Evolutionary conservation across 2,113 vertebrate species (phyloP), one percentile per base, ranked within the genome.

Genomic region (Ochotona princeps): DNA sequence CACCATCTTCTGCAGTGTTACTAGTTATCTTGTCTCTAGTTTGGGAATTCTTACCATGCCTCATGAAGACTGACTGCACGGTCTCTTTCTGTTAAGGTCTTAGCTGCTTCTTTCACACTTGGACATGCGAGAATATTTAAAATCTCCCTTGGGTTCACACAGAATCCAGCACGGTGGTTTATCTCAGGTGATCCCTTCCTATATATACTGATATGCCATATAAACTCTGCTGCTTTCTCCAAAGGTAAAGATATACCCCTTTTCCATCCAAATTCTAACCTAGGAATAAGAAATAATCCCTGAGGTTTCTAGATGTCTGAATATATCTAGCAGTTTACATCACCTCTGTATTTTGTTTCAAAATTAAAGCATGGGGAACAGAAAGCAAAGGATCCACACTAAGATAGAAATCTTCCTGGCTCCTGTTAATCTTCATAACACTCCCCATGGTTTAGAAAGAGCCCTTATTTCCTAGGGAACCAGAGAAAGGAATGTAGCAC

Each of bases 291-390:
- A 61, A 74, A 80, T 10, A 69, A 32, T 26, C 21, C 8, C 82
- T 54, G 87, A 26, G 75, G 49, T 54, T 76, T 90, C 75, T 28
- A 14, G n/a, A 79, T 88, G 92, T 92, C 75, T 23, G 38, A 73
- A 61, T 75, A 61, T 69, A 32, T 83, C 70, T 65, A 85, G 6
- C 44, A 76, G 4, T 78, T 65, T 38, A 44, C 57, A 49, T 72
- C 54, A 32, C 18, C 9, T 65, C 44, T 73, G 9, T 13, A 17
- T 60, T 54, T 72, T 14, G 28, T 72, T 87, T 73, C 76, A 83
- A 57, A 79, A 35, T 87, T 87, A 73, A 87, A 72, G 78, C 23
- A 47, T 49, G 72, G 21, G 38, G 57, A 23, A 32, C 7, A 26
- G 61, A 89, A 89, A 73, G 5, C 38, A 89, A 15, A 20, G 8